phyloP scores from a whole-genome alignment of 2,888 invertebrate genomes.

The Acleris literana region DNA sequence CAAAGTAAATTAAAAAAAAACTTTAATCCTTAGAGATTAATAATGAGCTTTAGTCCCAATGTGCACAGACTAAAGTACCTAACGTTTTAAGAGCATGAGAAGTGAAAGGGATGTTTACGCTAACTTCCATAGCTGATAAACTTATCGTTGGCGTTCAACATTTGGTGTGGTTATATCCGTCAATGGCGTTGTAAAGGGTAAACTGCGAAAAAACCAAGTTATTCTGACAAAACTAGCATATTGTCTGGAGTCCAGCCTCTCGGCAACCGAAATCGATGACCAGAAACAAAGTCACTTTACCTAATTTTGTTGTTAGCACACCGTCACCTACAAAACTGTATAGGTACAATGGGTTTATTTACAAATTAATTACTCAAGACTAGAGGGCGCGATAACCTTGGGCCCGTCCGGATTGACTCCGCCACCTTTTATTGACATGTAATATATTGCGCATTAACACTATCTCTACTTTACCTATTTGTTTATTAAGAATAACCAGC shows the following conservation, averaged over 20 bases:
- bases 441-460: not conserved
- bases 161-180: too few species aligned
- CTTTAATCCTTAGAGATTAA: too few species aligned
- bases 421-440: conserved; percentile 30
- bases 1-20: too few species aligned
- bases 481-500: too few species aligned
- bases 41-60: too few species aligned
- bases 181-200: too few species aligned
- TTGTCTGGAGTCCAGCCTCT: not conserved
- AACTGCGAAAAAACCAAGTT: not conserved
- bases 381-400: conserved; percentile 30
- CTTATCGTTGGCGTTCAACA: too few species aligned
- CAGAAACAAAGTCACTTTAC: conserved; percentile 13
- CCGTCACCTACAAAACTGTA: conserved; percentile 4
- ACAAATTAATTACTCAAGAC: conserved; percentile 30
- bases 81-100: too few species aligned
- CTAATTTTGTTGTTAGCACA: conserved; percentile 10
- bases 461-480: not conserved
- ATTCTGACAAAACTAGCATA: not conserved
- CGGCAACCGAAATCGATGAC: not conserved
- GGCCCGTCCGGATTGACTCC: conserved; percentile 38
- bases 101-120: too few species aligned
- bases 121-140: too few species aligned
- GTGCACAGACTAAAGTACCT: too few species aligned
- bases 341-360: conserved; percentile 25